These are phyloP conservation scores for Asbolus verrucosus DNA, from an alignment of 1,140 invertebrate genomes.

Conservation along the genomic window DNA sequence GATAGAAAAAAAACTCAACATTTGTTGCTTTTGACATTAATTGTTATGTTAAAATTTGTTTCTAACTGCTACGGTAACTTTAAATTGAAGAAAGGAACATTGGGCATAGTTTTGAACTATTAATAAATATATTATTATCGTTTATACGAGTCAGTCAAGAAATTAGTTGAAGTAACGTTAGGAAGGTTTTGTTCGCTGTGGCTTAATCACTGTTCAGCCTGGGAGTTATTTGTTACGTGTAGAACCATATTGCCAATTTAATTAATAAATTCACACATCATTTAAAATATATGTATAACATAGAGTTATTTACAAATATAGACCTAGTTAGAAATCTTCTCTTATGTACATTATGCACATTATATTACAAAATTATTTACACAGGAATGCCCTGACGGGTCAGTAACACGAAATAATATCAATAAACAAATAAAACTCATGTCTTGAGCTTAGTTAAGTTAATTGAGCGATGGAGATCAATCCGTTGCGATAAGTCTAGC, in stretches of 20 bases:
- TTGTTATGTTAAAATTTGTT: constrained; percentile 12
- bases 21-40: constrained; percentile 19
- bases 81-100: constrained; percentile 47
- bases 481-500: constrained; percentile 44
- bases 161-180: constrained; percentile 17
- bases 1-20: constrained; percentile 4
- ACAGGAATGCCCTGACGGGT: constrained; percentile 62
- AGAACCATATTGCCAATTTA: constrained; percentile 63
- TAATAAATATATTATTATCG: background rate
- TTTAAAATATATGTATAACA: constrained; percentile 63
- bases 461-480: constrained; percentile 63
- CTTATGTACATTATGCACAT: constrained; percentile 64
- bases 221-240: constrained; percentile 55
- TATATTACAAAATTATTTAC: constrained; percentile 59
- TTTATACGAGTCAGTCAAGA: constrained; percentile 19
- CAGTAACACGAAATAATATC: constrained; percentile 60
- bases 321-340: constrained; percentile 62
- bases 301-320: constrained; percentile 64
- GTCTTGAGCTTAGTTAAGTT: constrained; percentile 43
- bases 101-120: constrained; percentile 29
- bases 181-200: constrained; percentile 36
- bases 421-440: constrained; percentile 49
- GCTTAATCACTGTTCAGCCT: constrained; percentile 43
- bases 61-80: constrained; percentile 46
- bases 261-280: constrained; percentile 63